Conservation (phyloP, 1,140 invertebrate species). For the Branchinecta lynchi region DNA sequence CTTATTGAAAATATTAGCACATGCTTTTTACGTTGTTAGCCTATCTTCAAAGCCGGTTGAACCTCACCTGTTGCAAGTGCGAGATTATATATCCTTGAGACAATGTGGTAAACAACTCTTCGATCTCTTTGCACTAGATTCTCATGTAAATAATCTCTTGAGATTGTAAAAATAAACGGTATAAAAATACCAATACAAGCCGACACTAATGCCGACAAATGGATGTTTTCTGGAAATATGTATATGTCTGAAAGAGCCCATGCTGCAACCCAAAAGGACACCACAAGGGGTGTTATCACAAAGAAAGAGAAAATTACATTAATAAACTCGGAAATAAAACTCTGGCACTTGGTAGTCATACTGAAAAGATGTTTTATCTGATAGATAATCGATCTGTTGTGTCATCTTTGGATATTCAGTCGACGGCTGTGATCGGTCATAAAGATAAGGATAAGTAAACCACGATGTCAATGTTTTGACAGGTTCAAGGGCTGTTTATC, state of each 20-base stretch:
- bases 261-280: neutral
- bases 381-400: no score
- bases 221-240: neutral
- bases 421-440: no score
- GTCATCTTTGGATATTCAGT: no score
- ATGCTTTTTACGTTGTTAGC: no score
- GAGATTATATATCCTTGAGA: neutral
- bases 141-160: neutral
- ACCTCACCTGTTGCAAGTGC: neutral
- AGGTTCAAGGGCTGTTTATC: no score
- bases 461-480: no score
- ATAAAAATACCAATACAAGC: neutral
- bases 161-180: conserved; percentile 6
- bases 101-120: neutral
- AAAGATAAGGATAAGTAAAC: no score
- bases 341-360: neutral
- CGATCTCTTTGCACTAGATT: neutral
- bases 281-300: neutral
- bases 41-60: neutral
- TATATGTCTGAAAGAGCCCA: neutral
- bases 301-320: neutral
- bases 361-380: no score
- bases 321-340: neutral
- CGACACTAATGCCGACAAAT: neutral
- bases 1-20: no score